Base-by-base conservation (phyloP, 2,888 invertebrate species). In the Calameuta pallipes region DNA sequence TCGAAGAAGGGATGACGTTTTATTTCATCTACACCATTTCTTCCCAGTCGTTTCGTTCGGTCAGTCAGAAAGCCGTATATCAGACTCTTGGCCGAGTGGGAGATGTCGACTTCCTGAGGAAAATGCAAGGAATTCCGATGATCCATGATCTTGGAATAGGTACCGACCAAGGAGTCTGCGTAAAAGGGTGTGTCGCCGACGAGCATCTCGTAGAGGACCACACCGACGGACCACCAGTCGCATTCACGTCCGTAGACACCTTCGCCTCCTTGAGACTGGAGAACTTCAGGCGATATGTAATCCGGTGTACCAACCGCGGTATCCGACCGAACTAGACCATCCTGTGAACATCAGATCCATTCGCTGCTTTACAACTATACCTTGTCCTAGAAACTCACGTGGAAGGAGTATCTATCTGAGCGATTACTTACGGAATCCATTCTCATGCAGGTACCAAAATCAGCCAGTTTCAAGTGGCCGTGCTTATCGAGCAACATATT, bases 181-280 rank as follows among this genome's bases (percentile, higher is more conserved):
- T 98, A 99, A 92, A 99, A 99, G 0, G 99, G 99, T 15, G 99
- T 98, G 92, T 99, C 99, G 11, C 98, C 98, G 80, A 98, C 96
- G 77, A 99, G 93, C 99, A 99, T 99, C 94, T 99, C 99, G 92
- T 98, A 99, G 3, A 99, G 94, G 92, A 99, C 98, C 87, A 99
- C 98, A 78, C 99, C 99, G 36, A 99, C 99, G 33, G 99, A 98
- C 99, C 99, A 99, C 98, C 98, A 99, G 92, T 99, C 99, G 93
- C 98, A 99, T 92, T 99, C 99, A 73, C 98, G 94, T 0, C 99
- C 99, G 92, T 99, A 99, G 80, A 97, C 97, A 79, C 98, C 98
- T 90, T 98, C 97, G 69, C 97, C 97, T 83, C 98, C 98, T 92
- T 99, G 99, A 69, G 98, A 98, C 91, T 98, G 97, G 83, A 99